These are phyloP conservation scores for Griposia aprilina DNA, from an alignment of 2,888 invertebrate species.

Conservation along the genomic window DNA sequence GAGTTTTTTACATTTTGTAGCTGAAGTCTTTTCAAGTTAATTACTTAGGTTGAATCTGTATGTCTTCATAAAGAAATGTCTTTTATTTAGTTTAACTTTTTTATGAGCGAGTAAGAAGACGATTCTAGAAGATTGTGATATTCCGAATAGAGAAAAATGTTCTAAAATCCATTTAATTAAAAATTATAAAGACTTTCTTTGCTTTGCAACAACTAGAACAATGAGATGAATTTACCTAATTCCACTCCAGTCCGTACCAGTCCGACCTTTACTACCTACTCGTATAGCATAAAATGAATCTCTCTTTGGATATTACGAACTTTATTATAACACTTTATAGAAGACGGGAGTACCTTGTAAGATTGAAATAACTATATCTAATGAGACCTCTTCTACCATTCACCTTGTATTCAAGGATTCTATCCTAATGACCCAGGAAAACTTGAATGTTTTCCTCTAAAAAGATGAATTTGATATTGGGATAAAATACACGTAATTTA, in stretches of 20 bases:
- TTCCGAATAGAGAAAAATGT: background rate
- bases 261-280: too few species aligned
- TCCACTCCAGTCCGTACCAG: too few species aligned
- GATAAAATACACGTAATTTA: background rate
- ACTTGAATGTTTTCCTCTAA: constrained; percentile 30
- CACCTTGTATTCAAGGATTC: constrained; percentile 31
- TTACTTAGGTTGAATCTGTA: background rate
- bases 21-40: background rate
- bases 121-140: background rate
- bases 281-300: background rate
- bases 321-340: background rate
- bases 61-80: background rate
- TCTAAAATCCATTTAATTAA: background rate
- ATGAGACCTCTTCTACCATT: constrained; percentile 9
- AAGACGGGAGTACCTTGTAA: background rate
- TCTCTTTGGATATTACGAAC: background rate
- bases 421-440: constrained; percentile 33
- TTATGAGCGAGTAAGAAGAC: background rate
- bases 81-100: background rate
- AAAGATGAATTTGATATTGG: background rate
- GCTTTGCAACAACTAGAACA: too few species aligned
- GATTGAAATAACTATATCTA: background rate
- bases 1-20: background rate
- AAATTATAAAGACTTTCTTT: background rate
- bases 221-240: background rate